Conservation (phyloP, 2,888 invertebrate species). For the Brassicogethes aeneus region DNA sequence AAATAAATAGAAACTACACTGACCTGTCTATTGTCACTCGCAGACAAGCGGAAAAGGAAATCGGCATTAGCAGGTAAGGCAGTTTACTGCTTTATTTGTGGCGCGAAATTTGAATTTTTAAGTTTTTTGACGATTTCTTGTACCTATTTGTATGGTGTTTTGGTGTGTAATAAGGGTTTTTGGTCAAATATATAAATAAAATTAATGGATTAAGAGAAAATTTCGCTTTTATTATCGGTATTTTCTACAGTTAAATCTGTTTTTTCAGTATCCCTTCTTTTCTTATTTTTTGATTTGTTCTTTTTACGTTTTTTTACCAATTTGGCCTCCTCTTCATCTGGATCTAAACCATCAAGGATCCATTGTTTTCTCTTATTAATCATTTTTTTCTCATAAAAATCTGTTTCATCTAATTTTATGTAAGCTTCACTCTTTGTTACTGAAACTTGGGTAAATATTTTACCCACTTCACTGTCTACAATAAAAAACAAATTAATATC, state of each 20-base stretch:
- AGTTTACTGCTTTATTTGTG: background rate
- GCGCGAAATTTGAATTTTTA: slow-evolving; percentile 1
- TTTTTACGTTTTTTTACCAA: slow-evolving; percentile 38
- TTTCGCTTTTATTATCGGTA: background rate
- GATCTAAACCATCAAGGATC: slow-evolving; percentile 77
- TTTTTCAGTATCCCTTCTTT: slow-evolving; percentile 9
- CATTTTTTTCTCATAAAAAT: slow-evolving; percentile 80
- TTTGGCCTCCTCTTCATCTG: slow-evolving; percentile 62
- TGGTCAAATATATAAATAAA: no score
- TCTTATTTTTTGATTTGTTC: slow-evolving; percentile 21
- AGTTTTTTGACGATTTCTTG: background rate
- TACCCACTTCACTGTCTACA: slow-evolving; percentile 79
- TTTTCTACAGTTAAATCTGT: background rate
- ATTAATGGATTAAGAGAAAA: no score
- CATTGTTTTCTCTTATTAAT: slow-evolving; percentile 83
- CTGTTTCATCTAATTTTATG: slow-evolving; percentile 80
- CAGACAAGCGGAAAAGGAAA: slow-evolving; percentile 25
- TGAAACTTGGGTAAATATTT: slow-evolving; percentile 87
- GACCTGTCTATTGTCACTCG: slow-evolving; percentile 23
- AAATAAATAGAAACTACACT: slow-evolving; percentile 8
- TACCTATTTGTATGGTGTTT: no score
- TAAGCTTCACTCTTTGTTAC: slow-evolving; percentile 90
- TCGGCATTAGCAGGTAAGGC: background rate
- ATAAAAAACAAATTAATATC: slow-evolving; percentile 12
- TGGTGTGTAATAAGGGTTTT: no score